phyloP scores from a whole-genome alignment of 2,797 vertebrate species.

The Bradypus variegatus region DNA sequence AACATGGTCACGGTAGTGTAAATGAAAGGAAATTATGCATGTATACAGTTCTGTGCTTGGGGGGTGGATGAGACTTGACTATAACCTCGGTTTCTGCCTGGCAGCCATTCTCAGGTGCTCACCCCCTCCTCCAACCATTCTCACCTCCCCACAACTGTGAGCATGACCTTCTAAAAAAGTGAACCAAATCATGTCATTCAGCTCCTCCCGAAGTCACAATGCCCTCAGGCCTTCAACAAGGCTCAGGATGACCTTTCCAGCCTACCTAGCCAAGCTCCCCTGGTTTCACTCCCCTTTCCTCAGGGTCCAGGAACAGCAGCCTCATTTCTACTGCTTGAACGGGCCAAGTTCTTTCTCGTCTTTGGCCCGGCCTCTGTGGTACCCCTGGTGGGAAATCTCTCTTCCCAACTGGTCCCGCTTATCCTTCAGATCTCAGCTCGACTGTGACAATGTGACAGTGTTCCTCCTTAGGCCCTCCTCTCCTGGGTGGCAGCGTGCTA shows the following conservation, averaged over 20 bases:
- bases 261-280: background rate
- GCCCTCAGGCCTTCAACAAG: background rate
- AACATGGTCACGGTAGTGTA: no score
- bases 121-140: background rate
- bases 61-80: background rate
- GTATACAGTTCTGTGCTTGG: background rate
- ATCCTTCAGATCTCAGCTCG: background rate
- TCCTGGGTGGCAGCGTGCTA: no score
- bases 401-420: background rate
- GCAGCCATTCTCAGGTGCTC: background rate
- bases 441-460: no score
- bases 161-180: background rate
- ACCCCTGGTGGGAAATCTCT: background rate
- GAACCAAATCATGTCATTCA: background rate
- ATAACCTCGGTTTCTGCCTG: background rate
- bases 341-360: background rate
- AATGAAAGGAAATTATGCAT: no score
- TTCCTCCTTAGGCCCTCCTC: background rate
- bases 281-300: background rate
- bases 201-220: background rate
- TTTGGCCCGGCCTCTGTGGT: background rate
- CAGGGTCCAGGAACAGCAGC: no score
- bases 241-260: background rate
- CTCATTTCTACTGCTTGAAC: background rate
- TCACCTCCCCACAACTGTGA: background rate